These are phyloP conservation scores for Artibeus lituratus DNA, from an alignment of 2,797 vertebrate species.

Conservation along the genomic window DNA sequence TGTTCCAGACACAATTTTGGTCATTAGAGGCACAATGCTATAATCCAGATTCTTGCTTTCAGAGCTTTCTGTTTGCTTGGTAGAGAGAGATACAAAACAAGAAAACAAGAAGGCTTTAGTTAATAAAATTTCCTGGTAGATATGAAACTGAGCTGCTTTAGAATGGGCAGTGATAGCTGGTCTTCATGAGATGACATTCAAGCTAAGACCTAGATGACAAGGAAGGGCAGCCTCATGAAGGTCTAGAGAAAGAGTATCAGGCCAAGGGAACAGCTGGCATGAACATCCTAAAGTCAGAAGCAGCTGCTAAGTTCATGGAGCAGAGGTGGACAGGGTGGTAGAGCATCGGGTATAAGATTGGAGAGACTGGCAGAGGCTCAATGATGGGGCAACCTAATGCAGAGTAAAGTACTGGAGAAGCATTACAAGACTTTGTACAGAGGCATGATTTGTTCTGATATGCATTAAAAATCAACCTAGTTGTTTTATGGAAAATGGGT, in stretches of 20 bases:
- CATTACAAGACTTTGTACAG: not conserved
- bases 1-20: not conserved
- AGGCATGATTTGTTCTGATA: not conserved
- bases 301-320: not conserved
- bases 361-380: not conserved
- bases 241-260: not conserved
- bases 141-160: not conserved
- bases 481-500: too few species aligned
- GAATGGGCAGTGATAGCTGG: not conserved
- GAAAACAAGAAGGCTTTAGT: not conserved
- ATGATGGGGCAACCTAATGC: not conserved
- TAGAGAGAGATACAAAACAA: not conserved
- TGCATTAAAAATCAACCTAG: not conserved
- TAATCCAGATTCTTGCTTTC: not conserved
- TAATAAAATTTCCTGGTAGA: not conserved
- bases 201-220: not conserved
- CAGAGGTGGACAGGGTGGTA: too few species aligned
- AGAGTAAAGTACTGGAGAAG: not conserved
- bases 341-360: not conserved
- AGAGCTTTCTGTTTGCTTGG: not conserved
- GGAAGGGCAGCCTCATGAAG: not conserved
- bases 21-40: not conserved
- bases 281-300: not conserved
- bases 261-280: not conserved
- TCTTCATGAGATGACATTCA: not conserved